Conservation (phyloP, 2,797 vertebrate genomes). For the Toxotes lorentzi region DNA sequence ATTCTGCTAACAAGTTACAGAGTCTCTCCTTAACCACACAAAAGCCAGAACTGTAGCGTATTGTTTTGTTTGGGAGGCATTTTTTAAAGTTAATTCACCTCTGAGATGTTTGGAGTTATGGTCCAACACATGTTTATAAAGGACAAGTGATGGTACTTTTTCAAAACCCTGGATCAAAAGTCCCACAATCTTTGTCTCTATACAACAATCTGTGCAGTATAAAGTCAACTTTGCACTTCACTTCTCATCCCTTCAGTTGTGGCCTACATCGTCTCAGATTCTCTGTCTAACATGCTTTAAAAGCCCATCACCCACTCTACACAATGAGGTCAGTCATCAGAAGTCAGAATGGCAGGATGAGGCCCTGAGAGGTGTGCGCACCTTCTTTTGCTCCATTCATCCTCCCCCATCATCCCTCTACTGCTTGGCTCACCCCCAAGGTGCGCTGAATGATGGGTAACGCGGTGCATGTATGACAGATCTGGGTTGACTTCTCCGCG, state of each 20-base stretch:
- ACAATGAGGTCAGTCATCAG: constrained; percentile 60
- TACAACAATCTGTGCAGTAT: neutral
- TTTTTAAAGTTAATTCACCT: neutral
- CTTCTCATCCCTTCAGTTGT: constrained; percentile 23
- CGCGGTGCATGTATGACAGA: constrained; percentile 67
- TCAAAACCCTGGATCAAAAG: constrained; percentile 10
- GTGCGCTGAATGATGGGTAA: constrained; percentile 62
- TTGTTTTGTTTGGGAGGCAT: neutral
- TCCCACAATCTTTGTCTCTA: neutral
- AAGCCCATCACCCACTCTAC: constrained; percentile 49
- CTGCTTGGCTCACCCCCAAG: constrained; percentile 46
- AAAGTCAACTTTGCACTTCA: constrained; percentile 31
- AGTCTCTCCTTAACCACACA: neutral
- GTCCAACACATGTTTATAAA: neutral
- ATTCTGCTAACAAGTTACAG: neutral
- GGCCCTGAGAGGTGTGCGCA: constrained; percentile 50
- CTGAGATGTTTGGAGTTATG: neutral
- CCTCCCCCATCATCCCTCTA: constrained; percentile 51
- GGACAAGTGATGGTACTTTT: neutral
- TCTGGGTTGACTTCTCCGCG: constrained; percentile 69
- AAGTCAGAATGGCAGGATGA: constrained; percentile 55
- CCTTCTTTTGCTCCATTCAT: constrained; percentile 55
- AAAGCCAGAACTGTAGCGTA: neutral
- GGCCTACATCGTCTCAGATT: constrained; percentile 35
- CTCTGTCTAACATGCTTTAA: constrained; percentile 47